Conservation (phyloP, 2,888 invertebrate species). For the Philonicus albiceps region DNA sequence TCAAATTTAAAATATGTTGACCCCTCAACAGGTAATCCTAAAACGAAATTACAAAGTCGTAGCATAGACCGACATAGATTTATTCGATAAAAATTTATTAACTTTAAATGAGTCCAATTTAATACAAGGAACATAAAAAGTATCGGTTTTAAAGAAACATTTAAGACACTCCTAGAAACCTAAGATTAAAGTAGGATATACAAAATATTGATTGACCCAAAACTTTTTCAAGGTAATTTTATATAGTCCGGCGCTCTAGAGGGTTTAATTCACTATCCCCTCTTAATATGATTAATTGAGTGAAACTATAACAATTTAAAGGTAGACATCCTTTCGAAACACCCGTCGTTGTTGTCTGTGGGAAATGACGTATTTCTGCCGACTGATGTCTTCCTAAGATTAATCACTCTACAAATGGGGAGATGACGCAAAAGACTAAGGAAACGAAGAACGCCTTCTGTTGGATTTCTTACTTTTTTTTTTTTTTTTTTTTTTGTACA, state of each 20-base stretch:
- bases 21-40: no score
- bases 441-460: neutral
- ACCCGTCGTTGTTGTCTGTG: neutral
- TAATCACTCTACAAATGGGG: neutral
- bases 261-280: neutral
- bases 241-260: neutral
- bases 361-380: neutral
- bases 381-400: neutral
- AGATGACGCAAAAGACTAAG: neutral
- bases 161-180: no score
- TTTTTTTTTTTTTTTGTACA: neutral
- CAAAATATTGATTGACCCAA: neutral
- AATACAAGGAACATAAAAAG: no score
- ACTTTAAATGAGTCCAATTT: no score
- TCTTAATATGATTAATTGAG: neutral
- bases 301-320: neutral
- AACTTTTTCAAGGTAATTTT: neutral
- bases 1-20: no score
- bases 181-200: no score
- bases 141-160: no score
- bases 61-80: no score
- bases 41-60: no score
- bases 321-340: neutral
- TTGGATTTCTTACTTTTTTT: neutral
- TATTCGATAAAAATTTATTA: no score